These are phyloP conservation scores for Meandrina meandrites DNA, from an alignment of 92 coral and sea anemone species.

Conservation along the genomic window DNA sequence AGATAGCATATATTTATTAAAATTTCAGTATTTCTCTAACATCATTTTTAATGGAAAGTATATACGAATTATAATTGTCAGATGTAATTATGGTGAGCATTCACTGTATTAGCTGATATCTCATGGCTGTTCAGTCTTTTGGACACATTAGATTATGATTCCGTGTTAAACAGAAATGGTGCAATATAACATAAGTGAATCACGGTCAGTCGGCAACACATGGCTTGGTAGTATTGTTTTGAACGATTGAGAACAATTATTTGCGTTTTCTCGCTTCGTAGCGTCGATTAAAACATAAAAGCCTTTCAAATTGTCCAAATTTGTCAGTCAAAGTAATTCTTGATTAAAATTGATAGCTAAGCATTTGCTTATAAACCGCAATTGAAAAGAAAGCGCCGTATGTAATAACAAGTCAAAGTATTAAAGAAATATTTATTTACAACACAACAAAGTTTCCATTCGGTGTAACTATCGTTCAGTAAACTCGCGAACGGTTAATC, in stretches of 20 bases:
- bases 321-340: background rate
- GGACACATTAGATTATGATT: background rate
- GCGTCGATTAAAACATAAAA: conserved; percentile 14
- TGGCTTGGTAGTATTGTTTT: background rate
- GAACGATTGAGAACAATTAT: background rate
- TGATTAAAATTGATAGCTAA: background rate
- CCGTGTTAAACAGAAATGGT: background rate
- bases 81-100: background rate
- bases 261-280: conserved; percentile 4
- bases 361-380: too few relatives aligned
- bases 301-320: background rate
- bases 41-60: background rate
- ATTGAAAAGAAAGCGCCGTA: background rate
- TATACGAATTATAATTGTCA: background rate
- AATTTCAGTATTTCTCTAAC: background rate
- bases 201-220: background rate
- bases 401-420: background rate
- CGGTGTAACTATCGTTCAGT: background rate
- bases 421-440: background rate
- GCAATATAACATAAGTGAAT: background rate
- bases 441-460: background rate
- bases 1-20: background rate
- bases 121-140: background rate
- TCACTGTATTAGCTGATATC: background rate
- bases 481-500: background rate